Base-by-base conservation (phyloP, 2,797 vertebrate species). In the Sebastes iracundus region DNA sequence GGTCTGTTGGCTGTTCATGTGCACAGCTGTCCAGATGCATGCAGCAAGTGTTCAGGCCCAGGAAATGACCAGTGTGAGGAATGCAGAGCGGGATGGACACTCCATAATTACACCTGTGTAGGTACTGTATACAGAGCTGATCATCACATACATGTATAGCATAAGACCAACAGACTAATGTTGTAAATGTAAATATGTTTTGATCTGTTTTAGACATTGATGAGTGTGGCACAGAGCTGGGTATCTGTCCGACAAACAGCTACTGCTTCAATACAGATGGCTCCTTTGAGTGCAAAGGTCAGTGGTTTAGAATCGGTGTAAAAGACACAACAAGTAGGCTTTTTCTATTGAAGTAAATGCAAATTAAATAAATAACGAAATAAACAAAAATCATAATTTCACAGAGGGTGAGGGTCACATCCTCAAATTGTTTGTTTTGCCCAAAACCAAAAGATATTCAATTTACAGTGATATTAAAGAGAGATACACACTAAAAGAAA, bases 201-300 rank as follows among this genome's bases (percentile, higher is more conserved):
- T 86, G 16, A 23, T 77, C 9, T 81, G 42, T 86, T 91, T 77
- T 89, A 99, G 98, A 99, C 77, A 90, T 98, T 0, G 98, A 99
- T 2, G 98, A 99, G 86, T 99, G 98, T 27, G 98, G 96, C 81
- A 97, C 97, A 0, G 96, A 97, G 81, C 90, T 95, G 86, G 97
- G 92, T 0, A 90, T 79, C 66, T 99, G 98, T 87, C 94, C 95
- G 22, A 80, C 93, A 5, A 94, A 95, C 94, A 97, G 96, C 55
- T 99, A 97, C 94, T 99, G 98, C n/a, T 92, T 97, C 83, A 99
- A 99, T 87, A 98, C 95, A 0, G 96, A 97, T 30, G 97, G 98
- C 6, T 97, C 97, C 73, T 99, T 97, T 0, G 94, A 97, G 78
- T 99, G 98, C 93, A 95, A 95, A 96, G 97, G 98, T 98, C 69